Percentiles rank a stretch among this genome's conserved stretches.
phyloP scores from a whole-genome alignment of 2,888 invertebrate species.

The Epirrhoe alternata region DNA sequence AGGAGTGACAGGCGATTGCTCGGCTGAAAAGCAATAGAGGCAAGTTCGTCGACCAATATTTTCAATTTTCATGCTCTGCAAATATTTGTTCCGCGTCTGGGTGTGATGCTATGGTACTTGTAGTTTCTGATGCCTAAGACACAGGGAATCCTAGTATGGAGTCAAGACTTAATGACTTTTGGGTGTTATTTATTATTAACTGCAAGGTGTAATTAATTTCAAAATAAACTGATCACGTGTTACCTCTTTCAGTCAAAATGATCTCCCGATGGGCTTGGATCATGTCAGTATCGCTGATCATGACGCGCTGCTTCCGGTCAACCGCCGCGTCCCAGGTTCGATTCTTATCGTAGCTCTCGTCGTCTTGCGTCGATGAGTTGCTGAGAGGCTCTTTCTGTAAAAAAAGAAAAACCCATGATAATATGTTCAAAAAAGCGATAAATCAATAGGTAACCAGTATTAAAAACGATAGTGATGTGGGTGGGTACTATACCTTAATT shows the following conservation, averaged over 20 bases:
- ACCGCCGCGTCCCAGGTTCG: constrained; percentile 59
- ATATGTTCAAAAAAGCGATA: not conserved
- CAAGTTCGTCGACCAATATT: too few relatives aligned
- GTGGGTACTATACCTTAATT: constrained; percentile 60
- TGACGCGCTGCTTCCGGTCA: constrained; percentile 56
- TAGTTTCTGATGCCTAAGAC: too few relatives aligned
- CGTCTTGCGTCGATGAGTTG: constrained; percentile 62
- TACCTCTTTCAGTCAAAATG: constrained; percentile 69
- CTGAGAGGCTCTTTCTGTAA: constrained; percentile 54
- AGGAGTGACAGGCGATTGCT: too few relatives aligned
- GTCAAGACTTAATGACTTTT: too few relatives aligned
- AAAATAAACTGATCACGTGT: too few relatives aligned
- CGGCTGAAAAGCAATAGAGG: too few relatives aligned
- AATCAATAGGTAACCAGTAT: not conserved
- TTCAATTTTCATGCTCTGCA: too few relatives aligned
- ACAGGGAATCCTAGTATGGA: too few relatives aligned
- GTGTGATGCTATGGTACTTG: too few relatives aligned
- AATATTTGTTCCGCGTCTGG: too few relatives aligned
- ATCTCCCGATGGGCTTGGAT: constrained; percentile 68
- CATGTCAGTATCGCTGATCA: constrained; percentile 60
- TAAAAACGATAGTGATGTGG: constrained; percentile 4
- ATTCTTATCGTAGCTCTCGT: constrained; percentile 52
- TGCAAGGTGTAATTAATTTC: constrained; percentile 13
- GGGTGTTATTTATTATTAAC: not conserved
- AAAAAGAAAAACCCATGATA: not conserved